Conservation (phyloP, 2,113 vertebrate species). For the Microtus montanus region DNA sequence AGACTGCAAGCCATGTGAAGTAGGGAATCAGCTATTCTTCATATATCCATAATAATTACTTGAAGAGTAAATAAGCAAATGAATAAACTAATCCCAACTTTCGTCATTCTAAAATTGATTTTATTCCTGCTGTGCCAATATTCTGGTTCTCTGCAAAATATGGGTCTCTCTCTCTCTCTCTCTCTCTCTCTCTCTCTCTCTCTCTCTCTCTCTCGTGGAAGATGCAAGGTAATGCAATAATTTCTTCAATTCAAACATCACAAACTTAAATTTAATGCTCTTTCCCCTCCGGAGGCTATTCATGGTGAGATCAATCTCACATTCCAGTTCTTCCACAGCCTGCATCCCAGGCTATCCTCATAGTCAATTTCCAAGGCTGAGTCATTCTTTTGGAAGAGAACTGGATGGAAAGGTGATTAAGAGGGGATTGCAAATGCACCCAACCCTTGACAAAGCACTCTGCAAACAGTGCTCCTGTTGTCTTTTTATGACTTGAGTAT, state of each 20-base stretch:
- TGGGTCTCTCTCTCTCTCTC: not conserved
- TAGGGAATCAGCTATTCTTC: not conserved
- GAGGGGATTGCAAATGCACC: slow-evolving; percentile 2
- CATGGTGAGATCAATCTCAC: slow-evolving; percentile 44
- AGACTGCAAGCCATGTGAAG: not conserved
- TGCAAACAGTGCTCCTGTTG: not conserved
- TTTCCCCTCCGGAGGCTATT: not conserved
- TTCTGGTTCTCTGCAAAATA: not conserved
- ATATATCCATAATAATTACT: not conserved
- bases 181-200: not conserved
- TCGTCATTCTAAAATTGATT: not conserved
- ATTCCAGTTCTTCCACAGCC: not conserved
- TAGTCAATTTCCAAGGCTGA: slow-evolving; percentile 54
- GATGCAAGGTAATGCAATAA: not conserved
- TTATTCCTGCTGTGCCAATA: not conserved
- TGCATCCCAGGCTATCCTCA: not conserved
- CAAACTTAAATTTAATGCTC: slow-evolving; percentile 55
- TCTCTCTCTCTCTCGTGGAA: not conserved
- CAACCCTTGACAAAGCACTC: not conserved
- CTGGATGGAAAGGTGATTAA: slow-evolving; percentile 29
- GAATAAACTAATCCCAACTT: not conserved
- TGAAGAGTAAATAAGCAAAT: slow-evolving; percentile 51
- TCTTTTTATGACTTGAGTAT: not conserved
- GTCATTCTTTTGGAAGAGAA: slow-evolving; percentile 50
- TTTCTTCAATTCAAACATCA: slow-evolving; percentile 16